These are phyloP conservation scores for Pachypanchax playfairii DNA, from an alignment of 2,113 vertebrate species.

Conservation along the genomic window DNA sequence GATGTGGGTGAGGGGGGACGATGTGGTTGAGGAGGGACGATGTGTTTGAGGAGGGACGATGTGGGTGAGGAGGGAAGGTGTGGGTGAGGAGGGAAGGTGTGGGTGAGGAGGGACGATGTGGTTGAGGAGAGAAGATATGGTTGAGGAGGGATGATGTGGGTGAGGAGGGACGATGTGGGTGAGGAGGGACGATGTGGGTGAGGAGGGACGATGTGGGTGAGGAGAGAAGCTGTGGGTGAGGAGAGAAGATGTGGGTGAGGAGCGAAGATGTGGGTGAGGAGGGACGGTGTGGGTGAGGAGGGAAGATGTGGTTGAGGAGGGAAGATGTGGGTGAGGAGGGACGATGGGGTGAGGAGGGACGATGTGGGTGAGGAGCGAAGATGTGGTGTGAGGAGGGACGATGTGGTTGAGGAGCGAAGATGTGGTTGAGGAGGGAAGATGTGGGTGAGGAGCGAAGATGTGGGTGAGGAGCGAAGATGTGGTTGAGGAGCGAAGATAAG, in stretches of 20 bases:
- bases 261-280: background rate
- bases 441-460: slow-evolving; percentile 67
- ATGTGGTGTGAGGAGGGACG: background rate
- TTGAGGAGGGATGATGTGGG: no score
- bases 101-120: background rate
- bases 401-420: slow-evolving; percentile 64
- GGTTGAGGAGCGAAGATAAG: slow-evolving; percentile 70
- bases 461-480: background rate
- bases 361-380: slow-evolving; percentile 63
- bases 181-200: slow-evolving; percentile 65
- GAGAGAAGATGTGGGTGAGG: slow-evolving; percentile 63
- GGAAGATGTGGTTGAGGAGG: background rate
- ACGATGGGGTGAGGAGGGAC: background rate
- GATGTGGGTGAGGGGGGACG: background rate
- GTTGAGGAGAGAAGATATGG: slow-evolving; percentile 71
- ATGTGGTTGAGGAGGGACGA: slow-evolving; percentile 64
- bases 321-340: slow-evolving; percentile 63
- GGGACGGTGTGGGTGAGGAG: slow-evolving; percentile 63
- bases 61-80: slow-evolving; percentile 67
- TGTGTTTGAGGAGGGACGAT: background rate
- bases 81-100: no score
- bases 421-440: background rate
- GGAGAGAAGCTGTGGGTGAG: slow-evolving; percentile 45
- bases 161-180: slow-evolving; percentile 35
- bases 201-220: slow-evolving; percentile 53